Evolutionary conservation across 92 coral and sea anemone genomes (phyloP), one percentile per base, ranked within the genome.

Genomic region (Zoanthus solanderi): DNA sequence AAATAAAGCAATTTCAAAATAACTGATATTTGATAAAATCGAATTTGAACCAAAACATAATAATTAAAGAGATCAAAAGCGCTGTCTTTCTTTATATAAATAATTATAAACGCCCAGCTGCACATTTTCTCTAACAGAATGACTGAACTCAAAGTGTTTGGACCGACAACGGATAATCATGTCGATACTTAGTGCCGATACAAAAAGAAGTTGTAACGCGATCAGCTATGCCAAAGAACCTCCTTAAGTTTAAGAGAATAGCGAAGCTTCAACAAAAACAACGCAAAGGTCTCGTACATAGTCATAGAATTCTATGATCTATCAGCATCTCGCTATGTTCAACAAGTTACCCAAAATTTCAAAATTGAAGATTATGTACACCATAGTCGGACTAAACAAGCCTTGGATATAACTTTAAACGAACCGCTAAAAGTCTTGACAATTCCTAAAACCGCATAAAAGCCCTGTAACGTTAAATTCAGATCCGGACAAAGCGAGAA

Each of bases 391-490:
- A 69, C 7, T 13, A 9, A 69, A 69, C 6, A 69, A 10, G 16
- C 30, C 75, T 69, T 69, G 16, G 30, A 69, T 29, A 44, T 10
- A 14, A 81, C 23, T 31, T 17, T 29, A 29, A 10, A 1, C 5
- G 46, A 23, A 45, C 37, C 29, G 85, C 34, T 66, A 45, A 42
- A 58, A 66, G 63, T 66, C 65, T 68, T 46, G 60, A 80, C 42
- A 63, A 44, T 37, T 30, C 37, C 13, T 28, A 53, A 61, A 79
- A 79, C 45, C 23, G 30, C 14, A 14, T 47, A 37, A 32, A 32
- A 10, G 73, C 85, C 31, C 45, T 23, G 74, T 11, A 50, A 65
- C 2, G 12, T 18, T 18, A 42, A 28, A n/a, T 61, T 12, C 32
- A 60, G 65, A 76, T 47, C 42, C 48, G 45, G 78, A 7, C n/a